These are phyloP conservation scores for Dicyrtoma fusca DNA, from an alignment of 2,888 invertebrate species.

Conservation along the genomic window DNA sequence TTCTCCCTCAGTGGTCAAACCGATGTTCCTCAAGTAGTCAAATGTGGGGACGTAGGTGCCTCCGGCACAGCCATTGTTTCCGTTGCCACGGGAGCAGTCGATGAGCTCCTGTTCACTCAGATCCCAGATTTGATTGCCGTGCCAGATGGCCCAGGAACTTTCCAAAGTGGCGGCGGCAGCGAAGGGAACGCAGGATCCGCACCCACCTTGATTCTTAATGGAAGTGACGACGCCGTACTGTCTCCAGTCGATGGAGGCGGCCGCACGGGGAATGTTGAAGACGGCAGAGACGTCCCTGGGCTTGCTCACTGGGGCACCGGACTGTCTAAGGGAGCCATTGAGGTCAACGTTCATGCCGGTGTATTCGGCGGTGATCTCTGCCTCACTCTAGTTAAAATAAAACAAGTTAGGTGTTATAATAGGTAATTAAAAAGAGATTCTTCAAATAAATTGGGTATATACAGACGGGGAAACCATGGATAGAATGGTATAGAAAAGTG, in stretches of 20 bases:
- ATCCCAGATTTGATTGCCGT: conserved; percentile 9
- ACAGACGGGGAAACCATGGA: too few relatives aligned
- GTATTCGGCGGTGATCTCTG: background rate
- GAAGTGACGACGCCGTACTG: background rate
- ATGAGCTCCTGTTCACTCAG: conserved; percentile 11
- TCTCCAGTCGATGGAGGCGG: conserved; percentile 16
- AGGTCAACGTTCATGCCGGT: conserved; percentile 6
- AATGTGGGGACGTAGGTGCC: conserved; percentile 18
- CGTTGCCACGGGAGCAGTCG: conserved; percentile 14
- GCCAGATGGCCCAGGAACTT: conserved; percentile 14
- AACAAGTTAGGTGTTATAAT: background rate
- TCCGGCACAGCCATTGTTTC: conserved; percentile 16
- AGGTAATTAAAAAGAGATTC: too few relatives aligned
- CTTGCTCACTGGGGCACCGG: background rate
- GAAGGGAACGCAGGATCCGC: conserved; percentile 24
- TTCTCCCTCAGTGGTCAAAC: background rate
- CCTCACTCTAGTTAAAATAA: conserved; percentile 9
- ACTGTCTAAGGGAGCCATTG: background rate
- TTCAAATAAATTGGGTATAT: too few relatives aligned
- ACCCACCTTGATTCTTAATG: conserved; percentile 12
- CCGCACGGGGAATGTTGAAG: background rate
- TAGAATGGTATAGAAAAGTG: too few relatives aligned
- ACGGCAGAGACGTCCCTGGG: background rate
- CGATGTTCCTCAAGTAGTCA: conserved; percentile 20
- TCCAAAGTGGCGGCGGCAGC: conserved; percentile 19